Percentiles rank a stretch among this genome's conserved stretches.
Evolutionary conservation across 2,113 vertebrate species (phyloP).

Genomic region (Harpagus bidentatus): DNA sequence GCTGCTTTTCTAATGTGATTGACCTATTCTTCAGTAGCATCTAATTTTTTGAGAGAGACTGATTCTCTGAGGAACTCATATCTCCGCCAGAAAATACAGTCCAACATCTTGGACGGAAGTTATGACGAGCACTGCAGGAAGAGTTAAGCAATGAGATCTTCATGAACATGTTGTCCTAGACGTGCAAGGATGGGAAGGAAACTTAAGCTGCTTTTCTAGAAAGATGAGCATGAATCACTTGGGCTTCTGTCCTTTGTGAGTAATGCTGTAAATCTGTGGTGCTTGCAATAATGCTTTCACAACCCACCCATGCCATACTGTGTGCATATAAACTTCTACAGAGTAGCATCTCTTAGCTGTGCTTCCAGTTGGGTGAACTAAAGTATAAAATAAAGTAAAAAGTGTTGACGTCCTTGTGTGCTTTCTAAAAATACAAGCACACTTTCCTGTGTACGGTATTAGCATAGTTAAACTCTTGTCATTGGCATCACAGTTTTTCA

Average conservation of each 20-base stretch:
- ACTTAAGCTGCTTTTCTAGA: neutral
- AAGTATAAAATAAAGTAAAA: neutral
- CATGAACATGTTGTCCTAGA: neutral
- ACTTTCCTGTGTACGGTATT: neutral
- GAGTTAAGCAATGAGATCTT: neutral
- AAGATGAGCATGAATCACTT: neutral
- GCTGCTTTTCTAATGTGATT: neutral
- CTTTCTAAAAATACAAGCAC: neutral
- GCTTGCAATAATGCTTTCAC: neutral
- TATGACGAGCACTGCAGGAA: neutral
- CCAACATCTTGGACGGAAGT: neutral
- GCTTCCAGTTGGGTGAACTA: neutral
- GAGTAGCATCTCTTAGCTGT: neutral
- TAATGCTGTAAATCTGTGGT: neutral
- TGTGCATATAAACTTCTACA: accelerated
- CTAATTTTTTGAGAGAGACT: neutral
- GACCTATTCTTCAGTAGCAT: neutral
- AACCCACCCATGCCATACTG: neutral
- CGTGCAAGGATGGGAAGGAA: neutral
- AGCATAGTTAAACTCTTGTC: neutral
- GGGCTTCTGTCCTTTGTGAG: neutral
- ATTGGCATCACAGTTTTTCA: accelerated
- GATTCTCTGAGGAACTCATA: neutral
- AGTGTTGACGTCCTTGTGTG: neutral
- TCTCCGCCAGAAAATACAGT: neutral